Conservation (phyloP, 1,140 invertebrate genomes). For the Zaprionus lachaisei region DNA sequence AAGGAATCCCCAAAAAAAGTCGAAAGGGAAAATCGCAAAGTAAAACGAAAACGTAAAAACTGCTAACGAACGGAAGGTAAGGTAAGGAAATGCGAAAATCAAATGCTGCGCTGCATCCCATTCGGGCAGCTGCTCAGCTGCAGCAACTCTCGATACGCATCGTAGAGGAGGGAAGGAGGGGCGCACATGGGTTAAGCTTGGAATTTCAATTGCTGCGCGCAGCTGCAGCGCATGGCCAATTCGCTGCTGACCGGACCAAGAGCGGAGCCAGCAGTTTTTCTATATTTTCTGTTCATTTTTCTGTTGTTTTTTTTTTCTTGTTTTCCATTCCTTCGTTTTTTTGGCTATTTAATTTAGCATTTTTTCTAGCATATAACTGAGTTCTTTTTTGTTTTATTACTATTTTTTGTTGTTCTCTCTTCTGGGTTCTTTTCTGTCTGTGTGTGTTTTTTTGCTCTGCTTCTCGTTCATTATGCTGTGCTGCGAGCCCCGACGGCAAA, state of each 20-base stretch:
- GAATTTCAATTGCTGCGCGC: conserved; percentile 50
- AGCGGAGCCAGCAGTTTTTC: conserved; percentile 19
- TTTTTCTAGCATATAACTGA: conserved; percentile 74
- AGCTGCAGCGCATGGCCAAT: conserved; percentile 57
- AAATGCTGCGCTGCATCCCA: conserved; percentile 61
- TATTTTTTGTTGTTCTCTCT: background rate
- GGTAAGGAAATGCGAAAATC: conserved; percentile 76
- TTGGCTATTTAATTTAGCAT: conserved; percentile 80
- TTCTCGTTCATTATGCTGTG: conserved; percentile 81
- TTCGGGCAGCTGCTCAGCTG: conserved; percentile 31
- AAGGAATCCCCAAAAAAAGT: conserved; percentile 8
- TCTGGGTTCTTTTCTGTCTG: conserved; percentile 29
- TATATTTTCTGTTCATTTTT: conserved; percentile 33
- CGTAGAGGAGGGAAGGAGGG: background rate
- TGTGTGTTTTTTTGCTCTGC: conserved; percentile 41
- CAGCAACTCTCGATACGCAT: background rate
- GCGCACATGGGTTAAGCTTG: conserved; percentile 41
- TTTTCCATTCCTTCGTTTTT: conserved; percentile 46
- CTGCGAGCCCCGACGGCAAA: conserved; percentile 75
- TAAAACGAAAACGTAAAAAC: conserved; percentile 27
- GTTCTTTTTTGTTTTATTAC: conserved; percentile 30
- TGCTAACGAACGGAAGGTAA: conserved; percentile 72
- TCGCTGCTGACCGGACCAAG: conserved; percentile 37
- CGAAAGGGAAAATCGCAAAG: conserved; percentile 30
- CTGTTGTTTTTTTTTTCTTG: conserved; percentile 16